phyloP scores from a whole-genome alignment of 2,113 vertebrate genomes.

The Mormoops blainvillei region DNA sequence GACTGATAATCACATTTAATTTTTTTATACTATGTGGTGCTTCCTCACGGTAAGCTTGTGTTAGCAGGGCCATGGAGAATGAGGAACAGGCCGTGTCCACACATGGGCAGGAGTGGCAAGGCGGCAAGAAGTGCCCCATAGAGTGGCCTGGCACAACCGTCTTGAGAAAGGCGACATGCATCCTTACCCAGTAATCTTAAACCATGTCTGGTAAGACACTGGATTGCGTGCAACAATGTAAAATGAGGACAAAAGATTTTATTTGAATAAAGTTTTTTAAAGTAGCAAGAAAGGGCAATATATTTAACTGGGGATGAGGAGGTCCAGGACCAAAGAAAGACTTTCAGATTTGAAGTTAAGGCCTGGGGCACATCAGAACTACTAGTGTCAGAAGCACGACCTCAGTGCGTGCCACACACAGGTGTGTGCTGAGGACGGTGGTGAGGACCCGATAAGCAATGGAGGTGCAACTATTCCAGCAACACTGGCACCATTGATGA shows the following conservation, averaged over 20 bases:
- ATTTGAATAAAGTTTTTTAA: background rate
- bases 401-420: background rate
- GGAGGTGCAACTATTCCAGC: background rate
- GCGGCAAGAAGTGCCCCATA: background rate
- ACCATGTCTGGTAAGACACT: background rate
- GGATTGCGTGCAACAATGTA: background rate
- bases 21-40: background rate
- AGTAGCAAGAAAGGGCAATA: background rate
- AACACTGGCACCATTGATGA: background rate
- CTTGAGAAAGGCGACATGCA: background rate
- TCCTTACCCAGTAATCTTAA: background rate
- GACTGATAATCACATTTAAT: background rate
- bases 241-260: background rate
- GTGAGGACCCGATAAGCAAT: background rate
- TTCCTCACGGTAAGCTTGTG: background rate
- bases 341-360: background rate
- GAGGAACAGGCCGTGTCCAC: background rate
- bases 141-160: background rate
- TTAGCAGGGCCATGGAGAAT: background rate
- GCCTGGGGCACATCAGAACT: background rate
- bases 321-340: background rate
- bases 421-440: background rate
- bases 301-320: background rate
- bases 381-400: background rate
- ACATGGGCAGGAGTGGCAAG: background rate